Evolutionary conservation across 2,113 vertebrate genomes (phyloP), one percentile per base, ranked within the genome.

Genomic region (Sinocyclocheilus anshuiensis): DNA sequence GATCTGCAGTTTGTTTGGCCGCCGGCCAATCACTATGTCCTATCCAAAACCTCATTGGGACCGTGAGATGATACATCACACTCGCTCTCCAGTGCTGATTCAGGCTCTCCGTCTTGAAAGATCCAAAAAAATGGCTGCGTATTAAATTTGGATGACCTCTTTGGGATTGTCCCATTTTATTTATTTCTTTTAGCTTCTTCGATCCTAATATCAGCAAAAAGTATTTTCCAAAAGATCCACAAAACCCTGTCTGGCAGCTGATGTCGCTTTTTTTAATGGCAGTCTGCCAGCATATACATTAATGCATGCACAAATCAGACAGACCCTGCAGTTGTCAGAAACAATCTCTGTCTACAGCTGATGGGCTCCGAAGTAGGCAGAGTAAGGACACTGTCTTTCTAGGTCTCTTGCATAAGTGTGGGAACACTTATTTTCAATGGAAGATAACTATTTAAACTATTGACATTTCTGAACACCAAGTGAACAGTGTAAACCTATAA

Each of bases 271-370:
- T 71, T 83, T 78, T 86, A 39, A 72, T 83, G 88, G 83, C 84
- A 13, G 15, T 39, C 63, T 65, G 75, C 81, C 86, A 84, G 39
- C 12, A 8, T 83, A 53, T 88, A 87, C 81, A 85, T 86, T 83
- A 77, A 84, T 39, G 26, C 74, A 55, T 86, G 81, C 77, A 86
- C 84, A 86, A 89, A 86, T 89, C 86, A 82, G 20, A 69, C 74
- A 13, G 77, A 72, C 45, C 69, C 84, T 53, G 69, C 29, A 29
- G 65, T 39, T 88, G 75, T 87, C 81, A 86, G 39, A 88, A 86
- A 63, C 81, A 86, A 87, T 88, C 18, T 39, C 77, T 69, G 83
- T 88, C 83, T 71, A 33, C 26, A 78, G 76, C 50, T 77, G 77
- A 88, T 55, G 50, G 26, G 26, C 24, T 18, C 24, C 61, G 12